Conservation (phyloP, 1,140 invertebrate species). For the Eupristina koningsbergeri region DNA sequence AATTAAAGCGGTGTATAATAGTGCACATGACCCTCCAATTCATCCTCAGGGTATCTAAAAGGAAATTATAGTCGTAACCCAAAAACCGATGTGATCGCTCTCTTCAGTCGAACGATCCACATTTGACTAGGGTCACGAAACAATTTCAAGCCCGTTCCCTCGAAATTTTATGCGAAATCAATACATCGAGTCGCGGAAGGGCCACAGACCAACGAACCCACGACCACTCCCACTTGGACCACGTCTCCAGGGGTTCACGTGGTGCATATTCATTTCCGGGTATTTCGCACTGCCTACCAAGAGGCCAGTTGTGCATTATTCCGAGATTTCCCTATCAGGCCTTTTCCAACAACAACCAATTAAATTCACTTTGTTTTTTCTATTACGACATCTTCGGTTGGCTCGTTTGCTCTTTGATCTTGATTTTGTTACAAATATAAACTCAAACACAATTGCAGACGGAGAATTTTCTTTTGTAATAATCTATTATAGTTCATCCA, state of each 20-base stretch:
- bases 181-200: slow-evolving; percentile 43
- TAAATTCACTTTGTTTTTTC: no score
- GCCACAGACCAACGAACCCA: neutral
- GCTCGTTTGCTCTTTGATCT: no score
- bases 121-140: neutral
- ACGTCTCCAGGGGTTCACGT: neutral
- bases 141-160: neutral
- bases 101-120: no score
- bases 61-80: neutral
- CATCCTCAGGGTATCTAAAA: neutral
- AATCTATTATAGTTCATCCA: no score
- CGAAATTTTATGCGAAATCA: slow-evolving; percentile 59
- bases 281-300: neutral
- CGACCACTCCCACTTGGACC: no score
- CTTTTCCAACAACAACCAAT: no score
- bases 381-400: no score
- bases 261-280: neutral
- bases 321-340: no score
- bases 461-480: no score
- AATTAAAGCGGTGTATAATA: neutral
- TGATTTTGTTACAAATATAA: no score
- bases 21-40: neutral
- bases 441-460: no score
- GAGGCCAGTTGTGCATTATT: neutral
- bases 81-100: neutral